Base-by-base conservation (phyloP, 2,797 vertebrate genomes). In the Alectoris magna region DNA sequence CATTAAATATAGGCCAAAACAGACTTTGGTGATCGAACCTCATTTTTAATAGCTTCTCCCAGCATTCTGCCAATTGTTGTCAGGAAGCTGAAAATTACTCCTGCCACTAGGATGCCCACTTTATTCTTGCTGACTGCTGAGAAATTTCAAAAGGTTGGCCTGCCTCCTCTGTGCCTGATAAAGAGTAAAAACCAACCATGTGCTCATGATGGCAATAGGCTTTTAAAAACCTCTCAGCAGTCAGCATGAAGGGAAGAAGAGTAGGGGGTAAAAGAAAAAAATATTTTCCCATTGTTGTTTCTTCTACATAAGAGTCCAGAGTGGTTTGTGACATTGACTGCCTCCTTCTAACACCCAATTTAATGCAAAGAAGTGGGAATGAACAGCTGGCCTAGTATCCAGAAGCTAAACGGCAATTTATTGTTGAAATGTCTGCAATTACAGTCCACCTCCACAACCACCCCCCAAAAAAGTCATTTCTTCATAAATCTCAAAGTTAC, bases 41-140 rank as follows among this genome's bases (percentile, higher is more conserved):
- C 93, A 94, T 94, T 96, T 96, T 96, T 96, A 96, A 97, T 94
- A 96, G 96, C 95, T 91, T 95, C 96, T 95, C 94, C 87, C 95
- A 96, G 94, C 92, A 72, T 93, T 95, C 95, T 96, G 72, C 88
- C 96, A 92, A 95, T 95, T 97, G 94, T 95, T 96, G 93, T 96
- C 93, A 96, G 96, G 92, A 96, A 95, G 93, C 90, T 90, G 90
- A 92, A 96, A 97, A 97, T 97, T 96, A 92, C 93, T 92, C 72
- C 84, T 90, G 26, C 91, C 96, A 92, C 96, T 92, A 93, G 94
- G 96, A 94, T 88, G 92, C 80, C 96, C 90, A 96, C 88, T 97
- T 97, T 96, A 94, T 94, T 92, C 91, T 85, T 88, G 84, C 82
- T 82, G 72, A 96, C 96, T 92, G 95, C 97, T 97, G 97, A 94